Evolutionary conservation across 30 jellyfish, hydroid and myxozoan species (phyloP), one percentile per base, ranked within the genome.

Genomic region (Pelagia noctiluca): DNA sequence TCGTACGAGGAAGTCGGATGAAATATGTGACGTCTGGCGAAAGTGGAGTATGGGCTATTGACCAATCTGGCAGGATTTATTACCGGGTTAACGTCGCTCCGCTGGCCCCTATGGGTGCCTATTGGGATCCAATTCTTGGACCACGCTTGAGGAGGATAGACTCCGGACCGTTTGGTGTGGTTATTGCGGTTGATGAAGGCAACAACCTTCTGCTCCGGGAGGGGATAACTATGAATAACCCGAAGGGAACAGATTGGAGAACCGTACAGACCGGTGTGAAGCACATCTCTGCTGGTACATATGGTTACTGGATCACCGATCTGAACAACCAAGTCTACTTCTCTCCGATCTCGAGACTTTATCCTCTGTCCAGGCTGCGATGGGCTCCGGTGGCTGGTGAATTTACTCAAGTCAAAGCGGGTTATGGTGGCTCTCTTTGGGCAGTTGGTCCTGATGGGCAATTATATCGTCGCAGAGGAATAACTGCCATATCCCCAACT

Each of bases 21-120:
- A 47, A 38, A 34, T 83, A 79, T 57, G 73, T 93, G 13, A 80
- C 98, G 2, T 67, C 95, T 65, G 98, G 98, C 2, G 98, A 78
- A 57, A 74, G 95, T 66, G 98, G 98, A 0, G 97, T 93, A 5
- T 93, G 98, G 98, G 98, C 94, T 10, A 38, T 93, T 1, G 89
- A 82, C 47, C 63, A 19, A 13, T 28, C 61, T 35, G 87, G 89
- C 11, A 66, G 68, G 2, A 37, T 85, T 29, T 61, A 73, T 38
- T 84, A 66, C 30, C 76, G 96, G 28, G 70, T 49, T 28, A 82
- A 79, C 29, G 85, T 82, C 22, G 88, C 97, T 0, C 88, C 90
- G 0, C 69, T 77, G 37, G 80, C 92, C 4, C 96, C 89, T 31
- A 69, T 52, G 60, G 96, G 96, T 24, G 80, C 88, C 8, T 69